A percentile compares a stretch with the other conserved stretches of the same genome.
Conservation (phyloP, 2,113 vertebrate genomes). For the Pluvianellus socialis region DNA sequence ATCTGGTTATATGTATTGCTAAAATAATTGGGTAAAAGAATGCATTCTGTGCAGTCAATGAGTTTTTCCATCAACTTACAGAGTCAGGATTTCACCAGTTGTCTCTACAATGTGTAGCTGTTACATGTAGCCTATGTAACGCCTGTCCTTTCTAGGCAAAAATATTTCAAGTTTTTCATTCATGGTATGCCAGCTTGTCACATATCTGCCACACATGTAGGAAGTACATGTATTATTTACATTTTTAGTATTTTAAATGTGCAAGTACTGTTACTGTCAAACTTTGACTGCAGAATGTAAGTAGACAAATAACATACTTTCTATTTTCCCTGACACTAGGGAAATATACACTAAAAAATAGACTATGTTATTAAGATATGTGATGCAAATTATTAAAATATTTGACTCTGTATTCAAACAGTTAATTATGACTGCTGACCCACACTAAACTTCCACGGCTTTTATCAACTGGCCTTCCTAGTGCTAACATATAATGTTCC, state of each 20-base stretch:
- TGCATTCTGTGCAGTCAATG: background rate
- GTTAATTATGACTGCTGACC: background rate
- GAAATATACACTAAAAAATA: background rate
- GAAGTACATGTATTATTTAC: constrained; percentile 14
- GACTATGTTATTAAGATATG: background rate
- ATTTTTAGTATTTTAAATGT: background rate
- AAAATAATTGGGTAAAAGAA: background rate
- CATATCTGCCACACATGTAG: background rate
- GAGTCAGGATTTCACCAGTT: background rate
- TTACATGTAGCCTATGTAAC: background rate
- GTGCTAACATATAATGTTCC: background rate
- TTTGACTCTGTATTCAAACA: background rate
- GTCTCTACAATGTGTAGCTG: background rate
- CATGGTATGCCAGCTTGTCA: background rate
- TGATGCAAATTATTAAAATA: background rate
- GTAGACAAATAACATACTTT: background rate
- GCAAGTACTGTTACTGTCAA: background rate
- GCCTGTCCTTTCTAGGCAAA: background rate
- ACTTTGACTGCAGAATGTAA: background rate
- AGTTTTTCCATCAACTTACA: background rate
- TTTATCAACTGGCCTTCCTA: background rate
- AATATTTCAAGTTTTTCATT: background rate
- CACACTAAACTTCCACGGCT: background rate
- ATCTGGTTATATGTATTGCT: background rate
- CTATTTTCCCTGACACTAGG: background rate